Conservation (phyloP, 2,888 invertebrate species). For the Tromatobia lineatoria region DNA sequence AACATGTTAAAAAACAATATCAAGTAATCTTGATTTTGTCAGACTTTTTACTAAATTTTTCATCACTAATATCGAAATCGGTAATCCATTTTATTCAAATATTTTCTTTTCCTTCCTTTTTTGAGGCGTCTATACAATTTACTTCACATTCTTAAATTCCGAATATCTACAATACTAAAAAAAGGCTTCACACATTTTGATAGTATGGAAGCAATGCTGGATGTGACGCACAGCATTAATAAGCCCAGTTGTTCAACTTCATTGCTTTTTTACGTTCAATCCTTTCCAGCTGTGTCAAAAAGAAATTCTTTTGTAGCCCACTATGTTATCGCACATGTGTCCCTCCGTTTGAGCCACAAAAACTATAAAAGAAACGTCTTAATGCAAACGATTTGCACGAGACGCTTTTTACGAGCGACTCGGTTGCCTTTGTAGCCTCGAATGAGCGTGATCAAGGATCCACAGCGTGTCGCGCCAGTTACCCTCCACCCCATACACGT, state of each 20-base stretch:
- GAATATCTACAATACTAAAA: background rate
- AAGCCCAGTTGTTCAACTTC: background rate
- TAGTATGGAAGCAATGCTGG: background rate
- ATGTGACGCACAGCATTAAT: background rate
- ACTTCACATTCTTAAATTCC: background rate
- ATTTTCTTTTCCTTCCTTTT: no score
- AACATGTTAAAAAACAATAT: no score
- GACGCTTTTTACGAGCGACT: conserved; percentile 57
- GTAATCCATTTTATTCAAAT: no score
- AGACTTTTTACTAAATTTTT: no score
- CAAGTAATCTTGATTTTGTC: no score
- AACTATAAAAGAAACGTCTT: conserved; percentile 50
- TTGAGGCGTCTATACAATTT: background rate
- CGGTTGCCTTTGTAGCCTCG: conserved; percentile 45
- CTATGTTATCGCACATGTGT: background rate
- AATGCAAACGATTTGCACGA: conserved; percentile 44
- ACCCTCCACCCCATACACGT: background rate
- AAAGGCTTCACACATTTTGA: background rate
- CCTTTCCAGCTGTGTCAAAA: conserved; percentile 22
- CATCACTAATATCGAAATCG: no score
- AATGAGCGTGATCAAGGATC: conserved; percentile 54
- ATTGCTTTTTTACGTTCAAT: conserved; percentile 6
- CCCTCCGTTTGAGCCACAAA: background rate
- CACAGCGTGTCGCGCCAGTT: conserved; percentile 12
- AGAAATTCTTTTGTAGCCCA: conserved; percentile 18